phyloP scores from a whole-genome alignment of 92 coral and sea anemone genomes.

The Heliopora coerulea region DNA sequence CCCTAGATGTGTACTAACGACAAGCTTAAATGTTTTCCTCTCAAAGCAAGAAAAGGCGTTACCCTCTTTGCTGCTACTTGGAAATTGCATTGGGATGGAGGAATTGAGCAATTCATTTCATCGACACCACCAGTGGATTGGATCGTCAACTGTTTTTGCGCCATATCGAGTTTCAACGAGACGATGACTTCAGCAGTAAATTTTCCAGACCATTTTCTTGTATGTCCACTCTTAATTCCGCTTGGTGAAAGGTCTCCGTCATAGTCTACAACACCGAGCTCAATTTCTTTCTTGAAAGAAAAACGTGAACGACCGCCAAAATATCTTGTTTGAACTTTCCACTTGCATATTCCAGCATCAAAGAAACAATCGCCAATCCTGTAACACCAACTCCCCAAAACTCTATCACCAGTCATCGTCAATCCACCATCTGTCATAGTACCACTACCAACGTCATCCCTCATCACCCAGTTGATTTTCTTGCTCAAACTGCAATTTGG shows the following conservation, averaged over 20 bases:
- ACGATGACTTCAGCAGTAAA: not conserved
- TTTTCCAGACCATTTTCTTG: not conserved
- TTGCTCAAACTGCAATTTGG: not conserved
- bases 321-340: not conserved
- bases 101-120: not conserved
- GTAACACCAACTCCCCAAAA: constrained; percentile 5
- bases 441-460: constrained; percentile 2
- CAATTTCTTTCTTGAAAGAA: not conserved
- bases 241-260: not conserved
- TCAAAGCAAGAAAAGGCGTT: not conserved
- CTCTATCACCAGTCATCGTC: not conserved
- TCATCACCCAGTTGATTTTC: not conserved
- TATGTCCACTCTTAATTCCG: not conserved
- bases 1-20: not conserved
- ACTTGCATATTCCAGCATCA: not conserved
- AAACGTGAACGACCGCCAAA: not conserved
- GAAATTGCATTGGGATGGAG: not conserved
- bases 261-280: not conserved
- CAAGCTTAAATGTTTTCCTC: not conserved
- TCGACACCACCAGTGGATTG: not conserved
- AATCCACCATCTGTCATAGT: not conserved
- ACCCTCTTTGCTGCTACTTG: not conserved
- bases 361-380: not conserved
- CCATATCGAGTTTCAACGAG: not conserved
- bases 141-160: not conserved